These are phyloP conservation scores for Hypanus sabinus DNA, from an alignment of 2,113 vertebrate species.

Conservation along the genomic window DNA sequence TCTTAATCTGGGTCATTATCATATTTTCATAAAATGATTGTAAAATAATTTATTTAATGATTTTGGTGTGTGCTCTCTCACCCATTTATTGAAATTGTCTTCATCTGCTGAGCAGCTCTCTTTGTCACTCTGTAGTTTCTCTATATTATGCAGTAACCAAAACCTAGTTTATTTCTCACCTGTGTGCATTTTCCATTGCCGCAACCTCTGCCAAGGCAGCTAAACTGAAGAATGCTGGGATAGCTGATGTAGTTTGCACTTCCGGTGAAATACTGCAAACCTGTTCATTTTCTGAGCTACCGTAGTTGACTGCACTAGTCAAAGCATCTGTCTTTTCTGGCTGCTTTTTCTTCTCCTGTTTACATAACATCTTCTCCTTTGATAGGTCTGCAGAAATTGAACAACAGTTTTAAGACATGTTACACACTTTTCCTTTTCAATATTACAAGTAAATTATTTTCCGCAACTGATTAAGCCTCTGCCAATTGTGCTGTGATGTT, in stretches of 20 bases:
- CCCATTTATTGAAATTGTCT: neutral
- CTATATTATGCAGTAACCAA: no score
- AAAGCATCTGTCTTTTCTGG: slow-evolving; percentile 66
- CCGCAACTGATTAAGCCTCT: neutral
- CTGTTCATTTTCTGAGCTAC: slow-evolving; percentile 55
- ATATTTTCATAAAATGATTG: neutral
- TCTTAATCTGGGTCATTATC: neutral
- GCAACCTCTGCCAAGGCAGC: slow-evolving; percentile 97
- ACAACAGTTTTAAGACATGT: neutral
- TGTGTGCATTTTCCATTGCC: slow-evolving; percentile 98
- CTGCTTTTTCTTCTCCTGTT: slow-evolving; percentile 59
- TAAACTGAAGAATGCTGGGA: slow-evolving; percentile 87
- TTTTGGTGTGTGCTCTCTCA: neutral
- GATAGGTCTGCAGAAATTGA: slow-evolving; percentile 72
- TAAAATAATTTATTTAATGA: neutral
- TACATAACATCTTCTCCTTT: slow-evolving; percentile 68
- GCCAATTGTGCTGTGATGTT: neutral
- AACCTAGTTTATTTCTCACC: slow-evolving; percentile 53
- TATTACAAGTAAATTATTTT: neutral
- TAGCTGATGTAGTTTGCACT: slow-evolving; percentile 62
- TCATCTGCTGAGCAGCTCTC: neutral
- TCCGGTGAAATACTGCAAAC: slow-evolving; percentile 60
- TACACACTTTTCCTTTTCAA: no score
- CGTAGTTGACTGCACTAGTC: slow-evolving; percentile 68
- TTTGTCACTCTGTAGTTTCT: neutral